Base-by-base conservation (phyloP, 2,113 vertebrate species). In the Rynchops niger region DNA sequence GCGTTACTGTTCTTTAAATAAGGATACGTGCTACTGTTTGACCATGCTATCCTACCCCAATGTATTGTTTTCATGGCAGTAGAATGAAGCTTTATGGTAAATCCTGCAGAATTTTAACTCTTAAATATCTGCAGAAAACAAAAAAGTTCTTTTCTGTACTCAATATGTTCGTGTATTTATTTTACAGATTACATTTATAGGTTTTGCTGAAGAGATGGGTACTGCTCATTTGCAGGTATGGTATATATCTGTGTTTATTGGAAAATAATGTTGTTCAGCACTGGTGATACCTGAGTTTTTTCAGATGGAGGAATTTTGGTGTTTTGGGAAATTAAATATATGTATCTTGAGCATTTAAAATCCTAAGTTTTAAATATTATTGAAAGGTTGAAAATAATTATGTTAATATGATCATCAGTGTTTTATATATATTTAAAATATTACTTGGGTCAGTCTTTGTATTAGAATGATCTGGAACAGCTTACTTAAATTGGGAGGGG, bases 141-240 rank as follows among this genome's bases (percentile, higher is more conserved):
- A 34, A 47, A 17, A 40, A 38, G 9, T 53, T 40, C 1, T 38
- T 52, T 90, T 73, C n/a, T 88, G 36, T 70, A 13, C 15, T 76
- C 38, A 89, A 2, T 72, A 7, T 74, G 20, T 90, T 90, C 21
- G 7, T 97, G 61, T 55, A 10, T 96, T 97, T 97, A 30, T 97
- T 79, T 97, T 97, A 43, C 94, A 99, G 99, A 96, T 99, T 88
- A 98, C 99, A 70, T 99, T 99, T 98, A 97, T 99, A 95, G 98
- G 98, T 93, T 98, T 99, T 97, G 97, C 97, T 86, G 98, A 98
- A 94, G 99, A 98, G 79, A 98, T 98, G 40, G 97, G 98, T 88
- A 79, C 95, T 86, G 89, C 97, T 95, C 97, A 88, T 93, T 98
- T 98, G 89, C 99, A 99, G 99, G 99, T 99, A 97, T 40, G 42